Conservation (phyloP, 2,797 vertebrate species). For the Salarias fasciatus region DNA sequence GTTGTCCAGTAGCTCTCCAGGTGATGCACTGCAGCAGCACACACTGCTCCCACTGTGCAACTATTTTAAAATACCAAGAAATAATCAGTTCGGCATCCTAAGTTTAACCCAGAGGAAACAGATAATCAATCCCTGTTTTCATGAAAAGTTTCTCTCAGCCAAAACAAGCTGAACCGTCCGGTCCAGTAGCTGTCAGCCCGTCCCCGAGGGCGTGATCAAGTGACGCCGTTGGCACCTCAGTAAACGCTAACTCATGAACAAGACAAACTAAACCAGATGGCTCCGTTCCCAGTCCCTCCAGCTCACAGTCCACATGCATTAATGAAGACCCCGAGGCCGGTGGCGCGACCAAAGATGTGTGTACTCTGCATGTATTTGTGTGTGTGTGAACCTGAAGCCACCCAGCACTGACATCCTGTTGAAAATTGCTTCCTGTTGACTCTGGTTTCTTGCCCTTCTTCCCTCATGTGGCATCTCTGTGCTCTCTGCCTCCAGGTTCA, state of each 20-base stretch:
- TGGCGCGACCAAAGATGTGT: slow-evolving; percentile 54
- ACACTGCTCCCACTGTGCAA: no score
- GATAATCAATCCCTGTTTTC: no score
- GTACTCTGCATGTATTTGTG: slow-evolving; percentile 24
- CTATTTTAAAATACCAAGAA: no score
- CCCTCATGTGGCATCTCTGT: slow-evolving; percentile 19
- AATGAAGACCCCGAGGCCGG: slow-evolving; percentile 69
- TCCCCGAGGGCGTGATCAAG: slow-evolving; percentile 35
- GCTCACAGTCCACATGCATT: slow-evolving; percentile 59
- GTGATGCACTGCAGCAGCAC: no score
- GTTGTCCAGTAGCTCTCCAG: no score
- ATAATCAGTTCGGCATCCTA: no score
- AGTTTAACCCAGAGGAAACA: no score
- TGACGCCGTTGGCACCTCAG: slow-evolving; percentile 64
- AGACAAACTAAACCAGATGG: slow-evolving; percentile 80
- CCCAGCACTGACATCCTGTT: slow-evolving; percentile 69
- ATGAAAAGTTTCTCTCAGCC: slow-evolving; percentile 7
- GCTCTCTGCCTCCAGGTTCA: slow-evolving; percentile 35
- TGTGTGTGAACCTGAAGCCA: slow-evolving; percentile 22
- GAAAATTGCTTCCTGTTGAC: slow-evolving; percentile 76
- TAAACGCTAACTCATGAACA: slow-evolving; percentile 66
- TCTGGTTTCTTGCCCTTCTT: slow-evolving; percentile 51
- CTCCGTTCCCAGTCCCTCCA: slow-evolving; percentile 56
- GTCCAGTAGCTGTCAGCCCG: slow-evolving; percentile 26
- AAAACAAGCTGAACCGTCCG: slow-evolving; percentile 4